Conservation (phyloP, 2,797 vertebrate species). For the Semotilus atromaculatus region DNA sequence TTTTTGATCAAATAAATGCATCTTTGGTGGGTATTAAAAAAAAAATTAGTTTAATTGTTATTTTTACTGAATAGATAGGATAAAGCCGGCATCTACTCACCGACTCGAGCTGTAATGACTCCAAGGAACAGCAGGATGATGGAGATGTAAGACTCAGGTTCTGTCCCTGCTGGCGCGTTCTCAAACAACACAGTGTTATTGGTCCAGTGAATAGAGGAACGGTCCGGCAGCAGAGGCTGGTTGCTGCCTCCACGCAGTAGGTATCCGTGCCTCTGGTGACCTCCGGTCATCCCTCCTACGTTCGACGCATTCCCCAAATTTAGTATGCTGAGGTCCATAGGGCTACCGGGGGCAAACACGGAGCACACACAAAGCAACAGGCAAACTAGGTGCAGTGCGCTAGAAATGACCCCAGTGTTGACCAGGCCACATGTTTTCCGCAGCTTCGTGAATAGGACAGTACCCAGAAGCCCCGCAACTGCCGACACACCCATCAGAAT, state of each 20-base stretch:
- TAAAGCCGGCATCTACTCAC: constrained; percentile 67
- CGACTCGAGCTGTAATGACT: constrained; percentile 82
- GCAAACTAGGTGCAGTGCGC: constrained; percentile 81
- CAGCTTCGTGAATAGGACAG: constrained; percentile 82
- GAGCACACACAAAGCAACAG: constrained; percentile 82
- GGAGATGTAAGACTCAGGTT: constrained; percentile 81
- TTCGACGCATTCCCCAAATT: constrained; percentile 70
- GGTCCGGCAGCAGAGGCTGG: constrained; percentile 81
- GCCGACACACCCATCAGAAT: constrained; percentile 82
- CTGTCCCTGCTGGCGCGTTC: constrained; percentile 72
- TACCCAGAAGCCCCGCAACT: constrained; percentile 80
- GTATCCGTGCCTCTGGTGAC: constrained; percentile 59
- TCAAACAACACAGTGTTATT: constrained; percentile 85
- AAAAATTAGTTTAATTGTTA: neutral
- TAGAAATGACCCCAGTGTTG: constrained; percentile 82
- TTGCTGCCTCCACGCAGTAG: constrained; percentile 77
- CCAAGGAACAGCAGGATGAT: constrained; percentile 83
- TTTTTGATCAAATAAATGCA: neutral
- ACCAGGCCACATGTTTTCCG: constrained; percentile 79
- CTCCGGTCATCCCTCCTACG: constrained; percentile 69
- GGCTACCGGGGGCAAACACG: constrained; percentile 84
- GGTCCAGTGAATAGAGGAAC: constrained; percentile 85
- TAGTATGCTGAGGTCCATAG: constrained; percentile 79
- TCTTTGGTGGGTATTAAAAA: neutral
- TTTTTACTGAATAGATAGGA: neutral